Base-by-base conservation (phyloP, 1,140 invertebrate genomes). In the Dinothrombium tinctorium region DNA sequence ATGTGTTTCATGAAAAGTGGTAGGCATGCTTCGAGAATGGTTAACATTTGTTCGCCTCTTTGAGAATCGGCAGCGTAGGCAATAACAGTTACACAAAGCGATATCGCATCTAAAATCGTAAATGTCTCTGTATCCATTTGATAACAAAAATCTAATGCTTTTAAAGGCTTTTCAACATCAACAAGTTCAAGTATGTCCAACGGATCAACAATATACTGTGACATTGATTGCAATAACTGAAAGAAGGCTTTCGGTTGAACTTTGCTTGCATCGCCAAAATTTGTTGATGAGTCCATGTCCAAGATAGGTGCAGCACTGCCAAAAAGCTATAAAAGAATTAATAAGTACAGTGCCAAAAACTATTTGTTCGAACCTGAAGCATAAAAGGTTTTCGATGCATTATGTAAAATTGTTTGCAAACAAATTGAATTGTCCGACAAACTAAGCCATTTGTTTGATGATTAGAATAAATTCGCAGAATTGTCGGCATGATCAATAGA, bases 311-410 rank as follows among this genome's bases (percentile, higher is more conserved):
- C 92, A 2, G 94, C 77, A 33, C 83, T 89, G 5, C 92, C 92
- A 63, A 98, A 96, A 84, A 96, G 90, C 69, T 99, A 82, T 4
- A 6, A 58, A 50, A 45, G 44, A 33, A 36, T 5, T 19, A 41
- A 32, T 25, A 9, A 24, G 12, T 11, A 24, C 8, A 21, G 35
- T 8, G 25, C 21, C n/a, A 43, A 32, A 26, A 3, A 24, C 7
- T 39, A 14, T 3, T 40, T 15, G 9, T 37, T 40, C 21, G 12
- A 9, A 58, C 58, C 53, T 61, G 60, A 17, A 96, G 64, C 46
- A 96, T 84, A 53, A 98, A 99, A 2, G 92, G 90, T 56, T 98
- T 98, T 42, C 92, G 68, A 54, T 99, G 95, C 56, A 99, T 72
- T 35, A 96, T 68, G 59, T 96, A 98, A 59, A 99, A 95, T 57